Base-by-base conservation (phyloP, 2,888 invertebrate genomes). In the Drosophila paucipuncta region DNA sequence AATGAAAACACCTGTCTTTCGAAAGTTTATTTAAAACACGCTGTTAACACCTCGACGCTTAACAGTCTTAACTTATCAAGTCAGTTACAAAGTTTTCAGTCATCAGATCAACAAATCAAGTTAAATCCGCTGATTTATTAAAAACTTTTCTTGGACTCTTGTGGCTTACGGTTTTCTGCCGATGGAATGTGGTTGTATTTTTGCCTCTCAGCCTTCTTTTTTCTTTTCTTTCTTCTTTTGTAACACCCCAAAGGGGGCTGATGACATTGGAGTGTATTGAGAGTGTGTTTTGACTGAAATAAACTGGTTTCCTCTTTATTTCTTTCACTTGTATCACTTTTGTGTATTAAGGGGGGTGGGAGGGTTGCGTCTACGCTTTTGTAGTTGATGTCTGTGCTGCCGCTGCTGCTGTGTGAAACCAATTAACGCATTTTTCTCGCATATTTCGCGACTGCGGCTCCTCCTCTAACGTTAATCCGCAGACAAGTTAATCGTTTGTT, bases 401-500 rank as follows among this genome's bases (percentile, higher is more conserved):
- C 7, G 33, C 25, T 47, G 47, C 47, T 25, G 57, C 47, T 72
- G 54, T 70, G 66, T 57, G 66, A 77, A 81, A 85, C 85, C 88
- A 85, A 85, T 87, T 87, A 87, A 85, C 79, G 83, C 79, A 87
- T 83, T 77, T 85, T 82, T 81, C 62, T 62, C 30, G 59, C 63
- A 65, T 73, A 59, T 62, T 74, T 73, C 39, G 54, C 58, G 57
- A 39, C 55, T 68, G 62, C 63, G 57, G 25, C 53, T 68, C 59
- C 63, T 52, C 55, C 59, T 55, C 50, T 53, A 25, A 47, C 55
- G 63, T 69, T 85, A 85, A 85, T 85, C 85, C 85, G 65, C 83
- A 85, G 85, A 85, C 85, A 87, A 85, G 85, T 85, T 87, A 87
- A 85, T 85, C 85, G 85, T 85, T 81, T 85, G 85, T 87, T 85